Conservation (phyloP, 2,113 vertebrate species). For the Eudyptes chrysolophus region DNA sequence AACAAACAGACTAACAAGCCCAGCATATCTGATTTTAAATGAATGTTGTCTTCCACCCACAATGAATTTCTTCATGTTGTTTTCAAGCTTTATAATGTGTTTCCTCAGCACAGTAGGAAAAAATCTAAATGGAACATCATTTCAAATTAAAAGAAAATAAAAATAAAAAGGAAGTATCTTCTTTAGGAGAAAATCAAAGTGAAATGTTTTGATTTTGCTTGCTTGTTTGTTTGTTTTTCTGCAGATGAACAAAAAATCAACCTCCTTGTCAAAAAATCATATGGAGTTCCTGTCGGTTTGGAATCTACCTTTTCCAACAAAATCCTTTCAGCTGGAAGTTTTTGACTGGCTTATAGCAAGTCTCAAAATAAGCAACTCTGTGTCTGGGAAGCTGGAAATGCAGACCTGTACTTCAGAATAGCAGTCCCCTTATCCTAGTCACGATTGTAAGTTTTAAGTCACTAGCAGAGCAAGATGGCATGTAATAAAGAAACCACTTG, state of each 20-base stretch:
- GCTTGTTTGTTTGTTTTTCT: background rate
- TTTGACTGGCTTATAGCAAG: background rate
- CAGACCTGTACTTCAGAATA: background rate
- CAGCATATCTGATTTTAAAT: background rate
- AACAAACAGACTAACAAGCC: background rate
- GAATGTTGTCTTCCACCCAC: background rate
- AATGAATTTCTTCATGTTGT: background rate
- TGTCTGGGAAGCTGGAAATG: background rate
- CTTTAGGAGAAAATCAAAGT: background rate
- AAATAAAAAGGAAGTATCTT: background rate
- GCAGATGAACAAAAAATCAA: background rate
- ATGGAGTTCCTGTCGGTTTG: background rate
- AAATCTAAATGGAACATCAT: background rate
- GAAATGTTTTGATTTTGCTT: background rate
- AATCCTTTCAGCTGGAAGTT: background rate
- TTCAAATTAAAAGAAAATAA: slow-evolving; percentile 4
- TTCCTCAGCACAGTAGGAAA: background rate
- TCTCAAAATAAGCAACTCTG: background rate
- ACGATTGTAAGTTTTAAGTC: background rate
- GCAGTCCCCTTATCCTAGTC: background rate
- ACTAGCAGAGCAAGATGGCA: background rate
- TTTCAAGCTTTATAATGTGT: slow-evolving; percentile 12
- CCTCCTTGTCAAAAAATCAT: background rate
- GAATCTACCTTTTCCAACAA: background rate
- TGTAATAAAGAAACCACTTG: background rate